phyloP scores from a whole-genome alignment of 2,888 invertebrate species.

The Balanococcus diminutus region DNA sequence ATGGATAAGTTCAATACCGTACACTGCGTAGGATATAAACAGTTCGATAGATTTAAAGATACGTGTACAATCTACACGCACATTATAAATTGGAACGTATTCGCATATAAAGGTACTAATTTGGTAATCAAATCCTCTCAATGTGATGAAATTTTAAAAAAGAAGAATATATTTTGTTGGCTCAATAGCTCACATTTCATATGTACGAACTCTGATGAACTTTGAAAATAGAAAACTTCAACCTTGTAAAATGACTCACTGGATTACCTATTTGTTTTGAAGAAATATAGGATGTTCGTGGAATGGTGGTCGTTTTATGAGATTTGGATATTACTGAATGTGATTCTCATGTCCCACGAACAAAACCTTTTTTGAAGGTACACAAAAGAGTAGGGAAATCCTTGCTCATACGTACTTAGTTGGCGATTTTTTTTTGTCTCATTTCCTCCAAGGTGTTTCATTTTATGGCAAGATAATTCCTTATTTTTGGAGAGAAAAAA shows the following conservation, averaged over 20 bases:
- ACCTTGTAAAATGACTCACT: conserved; percentile 18
- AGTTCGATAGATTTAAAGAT: not conserved
- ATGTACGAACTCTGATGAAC: not conserved
- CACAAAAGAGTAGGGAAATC: too few relatives aligned
- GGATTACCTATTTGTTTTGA: not conserved
- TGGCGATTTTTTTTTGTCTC: too few relatives aligned
- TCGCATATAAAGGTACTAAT: not conserved
- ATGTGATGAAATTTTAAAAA: not conserved
- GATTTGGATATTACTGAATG: too few relatives aligned
- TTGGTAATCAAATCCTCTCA: not conserved
- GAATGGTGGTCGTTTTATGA: too few relatives aligned
- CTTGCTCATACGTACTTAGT: too few relatives aligned
- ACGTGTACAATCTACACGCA: not conserved
- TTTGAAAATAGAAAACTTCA: conserved; percentile 1
- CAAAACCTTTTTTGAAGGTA: too few relatives aligned
- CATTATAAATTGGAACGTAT: not conserved
- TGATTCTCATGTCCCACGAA: too few relatives aligned
- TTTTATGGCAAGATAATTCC: too few relatives aligned
- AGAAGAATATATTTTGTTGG: not conserved
- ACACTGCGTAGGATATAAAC: not conserved
- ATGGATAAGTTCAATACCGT: not conserved
- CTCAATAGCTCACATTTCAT: not conserved
- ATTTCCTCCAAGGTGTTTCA: too few relatives aligned
- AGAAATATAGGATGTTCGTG: too few relatives aligned
- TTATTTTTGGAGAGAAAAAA: too few relatives aligned